Conservation (phyloP, 2,888 invertebrate species). For the Polyommatus iphigenia region DNA sequence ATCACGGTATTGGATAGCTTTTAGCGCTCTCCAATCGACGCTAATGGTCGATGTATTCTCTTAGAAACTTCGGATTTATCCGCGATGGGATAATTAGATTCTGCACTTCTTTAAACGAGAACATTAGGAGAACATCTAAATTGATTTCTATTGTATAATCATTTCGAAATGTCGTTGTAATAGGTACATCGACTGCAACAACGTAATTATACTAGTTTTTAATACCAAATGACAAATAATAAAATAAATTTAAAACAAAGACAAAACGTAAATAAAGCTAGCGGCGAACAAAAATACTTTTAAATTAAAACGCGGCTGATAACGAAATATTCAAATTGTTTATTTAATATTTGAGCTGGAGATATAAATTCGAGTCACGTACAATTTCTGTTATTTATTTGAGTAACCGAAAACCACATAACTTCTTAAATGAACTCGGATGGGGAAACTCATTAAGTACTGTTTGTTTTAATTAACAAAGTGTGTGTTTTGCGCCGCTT, state of each 20-base stretch:
- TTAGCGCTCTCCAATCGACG: not conserved
- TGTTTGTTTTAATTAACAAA: conserved; percentile 30
- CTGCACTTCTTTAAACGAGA: not conserved
- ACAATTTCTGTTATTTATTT: conserved; percentile 63
- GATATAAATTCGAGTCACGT: conserved; percentile 70
- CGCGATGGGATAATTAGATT: conserved; percentile 7
- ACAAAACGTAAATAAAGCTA: not conserved
- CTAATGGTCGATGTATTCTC: conserved; percentile 9
- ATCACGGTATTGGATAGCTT: conserved; percentile 13
- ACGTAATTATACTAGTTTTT: too few relatives aligned
- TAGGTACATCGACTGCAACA: too few relatives aligned
- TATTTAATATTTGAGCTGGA: conserved; percentile 30
- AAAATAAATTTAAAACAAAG: not conserved
- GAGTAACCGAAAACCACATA: conserved; percentile 66
- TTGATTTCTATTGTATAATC: not conserved
- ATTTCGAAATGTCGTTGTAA: too few relatives aligned
- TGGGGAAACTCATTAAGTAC: conserved; percentile 29
- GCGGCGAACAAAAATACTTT: not conserved
- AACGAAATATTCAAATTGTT: conserved; percentile 15
- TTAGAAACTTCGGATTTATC: not conserved
- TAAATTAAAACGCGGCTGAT: conserved; percentile 6
- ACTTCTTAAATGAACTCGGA: conserved; percentile 55
- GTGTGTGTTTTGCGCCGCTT: conserved; percentile 6
- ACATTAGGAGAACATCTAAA: not conserved
- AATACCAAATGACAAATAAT: not conserved